Base-by-base conservation (phyloP, 2,797 vertebrate genomes). In the Anabas testudineus region DNA sequence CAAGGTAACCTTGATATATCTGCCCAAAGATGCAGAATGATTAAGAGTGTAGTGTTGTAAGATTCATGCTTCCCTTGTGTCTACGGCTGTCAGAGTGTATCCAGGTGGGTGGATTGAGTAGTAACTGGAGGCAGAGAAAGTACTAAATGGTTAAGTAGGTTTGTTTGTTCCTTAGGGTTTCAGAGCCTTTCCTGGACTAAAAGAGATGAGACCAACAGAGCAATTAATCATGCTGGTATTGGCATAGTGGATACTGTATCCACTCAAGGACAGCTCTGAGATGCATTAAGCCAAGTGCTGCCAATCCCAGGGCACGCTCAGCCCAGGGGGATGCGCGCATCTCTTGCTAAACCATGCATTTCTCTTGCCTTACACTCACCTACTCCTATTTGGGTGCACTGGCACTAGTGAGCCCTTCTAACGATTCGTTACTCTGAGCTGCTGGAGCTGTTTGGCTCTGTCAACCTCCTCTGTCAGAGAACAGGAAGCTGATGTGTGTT, bases 211-310 rank as follows among this genome's bases (percentile, higher is more conserved):
- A 84, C 81, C 76, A 71, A 43, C 82, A 19, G 16, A 67, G 87
- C 84, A 86, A 92, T 92, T 91, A 87, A 92, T 91, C 90, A 89
- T 21, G 74, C 62, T 24, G 88, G 74, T 88, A 91, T 90, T 88
- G 92, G 85, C 89, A 83, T 66, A 75, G 71, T 22, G 82, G 86
- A 84, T 83, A 79, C 85, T 70, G 84, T 80, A 81, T 81, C 85
- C 87, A 88, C 87, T 90, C 84, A 85, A 90, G 90, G 89, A 88
- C 84, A 74, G 85, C 82, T 80, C 72, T 71, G 80, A 85, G 80
- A 86, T 79, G 83, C 89, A 90, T 90, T 90, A 88, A 74, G 78
- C 71, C 74, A 59, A 88, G 84, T 78, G 76, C 86, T 82, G 84
- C 83, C 76, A 72, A 75, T 90, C 86, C 86, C 80, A 63, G 53